phyloP scores from a whole-genome alignment of 1,140 invertebrate genomes.

The Drosophila watanabei region DNA sequence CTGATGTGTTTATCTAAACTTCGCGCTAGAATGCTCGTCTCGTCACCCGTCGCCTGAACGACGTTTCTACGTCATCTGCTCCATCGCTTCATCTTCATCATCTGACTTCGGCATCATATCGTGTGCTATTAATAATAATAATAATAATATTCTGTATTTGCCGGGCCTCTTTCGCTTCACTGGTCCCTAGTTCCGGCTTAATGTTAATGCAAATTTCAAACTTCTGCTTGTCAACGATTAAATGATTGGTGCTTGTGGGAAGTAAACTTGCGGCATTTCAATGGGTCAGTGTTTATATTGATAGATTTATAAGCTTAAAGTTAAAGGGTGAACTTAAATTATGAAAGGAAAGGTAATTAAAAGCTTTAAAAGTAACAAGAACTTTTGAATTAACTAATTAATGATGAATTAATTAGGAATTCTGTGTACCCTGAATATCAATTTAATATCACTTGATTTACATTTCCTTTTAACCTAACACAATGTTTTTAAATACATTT shows the following conservation, averaged over 20 bases:
- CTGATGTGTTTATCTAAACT: slow-evolving; percentile 75
- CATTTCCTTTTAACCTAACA: no score
- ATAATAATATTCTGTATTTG: slow-evolving; percentile 54
- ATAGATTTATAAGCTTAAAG: neutral
- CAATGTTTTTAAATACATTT: neutral
- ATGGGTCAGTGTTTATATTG: slow-evolving; percentile 9
- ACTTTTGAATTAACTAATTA: neutral
- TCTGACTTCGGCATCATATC: slow-evolving; percentile 43
- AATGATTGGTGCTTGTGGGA: slow-evolving; percentile 7
- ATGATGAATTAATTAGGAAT: neutral
- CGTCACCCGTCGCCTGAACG: slow-evolving; percentile 49
- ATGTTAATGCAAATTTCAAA: slow-evolving; percentile 70
- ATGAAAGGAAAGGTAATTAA: neutral
- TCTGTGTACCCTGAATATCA: neutral
- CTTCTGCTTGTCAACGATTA: slow-evolving; percentile 49
- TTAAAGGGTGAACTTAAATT: neutral
- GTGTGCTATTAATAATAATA: slow-evolving; percentile 40
- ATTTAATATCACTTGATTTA: no score
- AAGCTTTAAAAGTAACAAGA: neutral
- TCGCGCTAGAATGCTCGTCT: slow-evolving; percentile 79
- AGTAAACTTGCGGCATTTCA: neutral
- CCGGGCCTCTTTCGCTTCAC: slow-evolving; percentile 59
- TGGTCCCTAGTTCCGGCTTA: slow-evolving; percentile 69
- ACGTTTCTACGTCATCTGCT: slow-evolving; percentile 67
- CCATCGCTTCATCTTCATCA: slow-evolving; percentile 68